These are phyloP conservation scores for Heterocephalus glaber DNA, from an alignment of 2,113 vertebrate genomes.

Conservation along the genomic window DNA sequence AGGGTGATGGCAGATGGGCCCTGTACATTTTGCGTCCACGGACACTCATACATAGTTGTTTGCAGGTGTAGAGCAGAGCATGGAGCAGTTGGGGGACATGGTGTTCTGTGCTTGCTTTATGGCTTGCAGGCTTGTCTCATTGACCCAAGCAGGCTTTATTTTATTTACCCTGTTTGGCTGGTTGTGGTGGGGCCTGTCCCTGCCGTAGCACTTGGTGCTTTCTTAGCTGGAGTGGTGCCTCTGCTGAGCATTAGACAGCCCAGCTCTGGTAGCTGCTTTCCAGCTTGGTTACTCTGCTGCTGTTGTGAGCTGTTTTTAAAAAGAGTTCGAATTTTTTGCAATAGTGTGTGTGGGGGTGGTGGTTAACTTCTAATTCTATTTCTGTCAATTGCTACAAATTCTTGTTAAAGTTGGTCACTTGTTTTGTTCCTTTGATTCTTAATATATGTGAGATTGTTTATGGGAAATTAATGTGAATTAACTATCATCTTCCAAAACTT, in stretches of 20 bases:
- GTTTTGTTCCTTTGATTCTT: conserved; percentile 1
- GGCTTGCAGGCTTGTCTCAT: neutral
- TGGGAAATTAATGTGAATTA: neutral
- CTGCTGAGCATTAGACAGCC: neutral
- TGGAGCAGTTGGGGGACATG: neutral
- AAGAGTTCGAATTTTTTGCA: neutral
- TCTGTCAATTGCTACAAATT: neutral
- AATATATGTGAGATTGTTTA: neutral
- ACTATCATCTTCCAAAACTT: neutral
- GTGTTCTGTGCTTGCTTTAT: neutral
- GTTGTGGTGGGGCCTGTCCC: neutral
- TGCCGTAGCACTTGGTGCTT: neutral
- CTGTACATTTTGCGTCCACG: neutral
- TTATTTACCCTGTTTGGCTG: neutral
- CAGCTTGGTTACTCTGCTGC: neutral
- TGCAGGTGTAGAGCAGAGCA: neutral
- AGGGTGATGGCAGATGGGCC: neutral
- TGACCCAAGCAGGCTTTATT: neutral
- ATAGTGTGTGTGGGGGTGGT: neutral
- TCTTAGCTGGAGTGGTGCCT: neutral
- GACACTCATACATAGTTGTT: neutral
- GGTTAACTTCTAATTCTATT: neutral
- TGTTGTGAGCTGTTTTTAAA: neutral
- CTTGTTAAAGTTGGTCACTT: neutral
- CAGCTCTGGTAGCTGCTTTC: neutral